Evolutionary conservation across 2,797 vertebrate genomes (phyloP), one percentile per base, ranked within the genome.

Genomic region (Falco rusticolus): DNA sequence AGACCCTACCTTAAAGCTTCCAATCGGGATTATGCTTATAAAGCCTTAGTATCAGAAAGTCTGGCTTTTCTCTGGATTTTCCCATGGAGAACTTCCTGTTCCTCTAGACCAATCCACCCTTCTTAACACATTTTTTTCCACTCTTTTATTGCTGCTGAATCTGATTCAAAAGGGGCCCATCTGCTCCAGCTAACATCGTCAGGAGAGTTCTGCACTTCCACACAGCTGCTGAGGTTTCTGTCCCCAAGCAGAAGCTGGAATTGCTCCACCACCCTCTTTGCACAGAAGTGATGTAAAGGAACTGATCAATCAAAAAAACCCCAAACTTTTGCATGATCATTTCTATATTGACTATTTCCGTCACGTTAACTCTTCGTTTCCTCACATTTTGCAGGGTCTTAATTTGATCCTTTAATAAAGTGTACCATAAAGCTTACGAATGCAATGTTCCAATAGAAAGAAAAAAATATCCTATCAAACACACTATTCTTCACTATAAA

Each of bases 151-250:
- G 80, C 72, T 79, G 84, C 94, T 94, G 96, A 97, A 89, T 86
- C 79, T 11, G 69, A 79, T 84, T 95, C 91, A 95, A 95, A 95
- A 96, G 95, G 31, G 94, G 94, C 95, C 95, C 94, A 95, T 94
- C 91, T 91, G 79, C 68, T 95, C 76, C 74, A 89, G 82, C 91
- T 93, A 84, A 84, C 68, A 94, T 80, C 89, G 92, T 61, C 69
- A 88, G 63, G 70, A 94, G 76, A 93, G 61, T 48, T 93, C 65
- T 92, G 89, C 51, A 65, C 72, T 91, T 92, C 20, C 76, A 78
- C 66, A 76, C 65, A 94, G 91, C 94, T 94, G 94, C 79, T 8
- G 72, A 93, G 43, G 54, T 86, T 94, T 83, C 61, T 72, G 47
- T 86, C 89, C 82, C 84, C 16, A 3, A 48, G 65, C 76, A 91